A percentile compares a stretch with the other conserved stretches of the same genome.
These are phyloP conservation scores for Phylloscopus trochilus DNA, from an alignment of 2,113 vertebrate genomes.

Conservation along the genomic window DNA sequence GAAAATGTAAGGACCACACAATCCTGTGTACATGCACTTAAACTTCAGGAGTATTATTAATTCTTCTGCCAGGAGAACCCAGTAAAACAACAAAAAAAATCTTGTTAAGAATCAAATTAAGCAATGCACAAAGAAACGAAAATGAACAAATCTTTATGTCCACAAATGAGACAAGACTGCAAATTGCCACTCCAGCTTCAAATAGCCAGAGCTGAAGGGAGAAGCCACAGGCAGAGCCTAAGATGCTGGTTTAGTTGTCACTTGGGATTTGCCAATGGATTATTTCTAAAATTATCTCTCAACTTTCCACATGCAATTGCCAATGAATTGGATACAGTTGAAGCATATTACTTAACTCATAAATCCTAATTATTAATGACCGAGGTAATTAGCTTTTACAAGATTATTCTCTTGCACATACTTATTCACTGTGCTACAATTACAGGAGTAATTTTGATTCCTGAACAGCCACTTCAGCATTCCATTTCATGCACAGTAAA, in stretches of 20 bases:
- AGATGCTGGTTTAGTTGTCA: not conserved
- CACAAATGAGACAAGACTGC: not conserved
- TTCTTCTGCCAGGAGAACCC: not conserved
- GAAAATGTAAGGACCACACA: not conserved
- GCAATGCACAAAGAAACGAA: not conserved
- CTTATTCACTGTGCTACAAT: not conserved
- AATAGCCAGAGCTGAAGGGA: not conserved
- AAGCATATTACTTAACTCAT: not conserved
- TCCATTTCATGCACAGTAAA: not conserved
- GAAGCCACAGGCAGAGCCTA: not conserved
- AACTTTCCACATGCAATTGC: not conserved
- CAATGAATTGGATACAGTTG: not conserved
- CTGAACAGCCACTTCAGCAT: not conserved
- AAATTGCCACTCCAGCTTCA: not conserved
- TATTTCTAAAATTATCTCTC: not conserved
- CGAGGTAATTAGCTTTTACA: not conserved
- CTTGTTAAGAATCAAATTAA: not conserved
- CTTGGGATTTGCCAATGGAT: not conserved
- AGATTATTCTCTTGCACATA: not conserved
- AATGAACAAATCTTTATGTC: not conserved
- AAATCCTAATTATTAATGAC: conserved; percentile 48
- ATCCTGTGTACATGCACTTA: fast-evolving
- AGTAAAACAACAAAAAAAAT: not conserved
- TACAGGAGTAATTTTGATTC: not conserved
- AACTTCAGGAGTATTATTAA: not conserved